Base-by-base conservation (phyloP, 2,797 vertebrate species). In the Peromyscus melanophrys region DNA sequence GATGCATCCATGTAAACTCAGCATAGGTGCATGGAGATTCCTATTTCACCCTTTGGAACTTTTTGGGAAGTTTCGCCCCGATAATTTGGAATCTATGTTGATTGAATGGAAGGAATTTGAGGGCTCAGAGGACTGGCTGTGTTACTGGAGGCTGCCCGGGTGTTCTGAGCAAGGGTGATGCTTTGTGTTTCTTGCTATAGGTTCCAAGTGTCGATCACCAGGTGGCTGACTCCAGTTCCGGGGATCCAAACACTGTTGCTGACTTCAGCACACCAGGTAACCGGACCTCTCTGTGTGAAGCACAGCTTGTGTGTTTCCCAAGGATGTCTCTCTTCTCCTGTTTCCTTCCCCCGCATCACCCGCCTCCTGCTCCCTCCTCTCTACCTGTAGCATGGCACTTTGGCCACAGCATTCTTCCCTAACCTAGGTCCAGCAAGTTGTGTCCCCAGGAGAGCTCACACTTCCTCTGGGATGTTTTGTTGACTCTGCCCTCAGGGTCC, bases 221-320 rank as follows among this genome's bases (percentile, higher is more conserved):
- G 95, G 98, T 98, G 63, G 99, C 99, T 0, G 99, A 98, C 94
- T 99, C 99, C 63, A 99, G 99, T 95, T 94, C 99, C 16, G 98
- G 98, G 95, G 99, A 99, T 93, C 99, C 99, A 94, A 99, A 99
- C 95, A 94, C 97, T 2, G 98, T 99, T 4, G 98, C 98, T 12
- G 99, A 99, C 96, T 99, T 99, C 97, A 99, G 99, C 98, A 99
- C 99, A 27, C 99, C 99, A 99, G 99, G 99, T 99, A 98, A 98
- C 83, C 0, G 0, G 4, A 3, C 5, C 27, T 7, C 49, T 6
- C 71, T 7, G 2, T 59, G 4, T 2, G 31, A 55, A 34, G 7
- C 23, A 16, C n/a, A 23, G 43, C 71, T 46, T 52, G 0, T 86
- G 1, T 40, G n/a, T 57, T 25, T 93, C 61, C 29, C 49, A 69